phyloP scores from a whole-genome alignment of 1,140 invertebrate species.

The Dendroctonus ponderosae region DNA sequence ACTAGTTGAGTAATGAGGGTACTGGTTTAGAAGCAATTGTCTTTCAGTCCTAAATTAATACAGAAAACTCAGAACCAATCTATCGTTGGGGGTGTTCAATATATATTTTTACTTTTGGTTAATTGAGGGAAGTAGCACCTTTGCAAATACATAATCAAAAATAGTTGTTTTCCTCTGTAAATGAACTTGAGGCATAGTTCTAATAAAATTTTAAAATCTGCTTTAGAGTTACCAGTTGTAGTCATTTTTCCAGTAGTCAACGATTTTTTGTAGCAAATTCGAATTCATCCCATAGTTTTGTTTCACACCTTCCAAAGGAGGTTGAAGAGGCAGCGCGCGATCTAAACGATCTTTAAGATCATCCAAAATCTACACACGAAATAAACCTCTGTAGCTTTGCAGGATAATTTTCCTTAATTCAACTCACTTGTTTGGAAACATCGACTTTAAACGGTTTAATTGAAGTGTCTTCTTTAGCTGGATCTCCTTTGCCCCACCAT shows the following conservation, averaged over 20 bases:
- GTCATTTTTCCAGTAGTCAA: conserved; percentile 75
- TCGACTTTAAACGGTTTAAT: conserved; percentile 56
- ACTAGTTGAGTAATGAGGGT: conserved; percentile 67
- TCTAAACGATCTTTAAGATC: conserved; percentile 63
- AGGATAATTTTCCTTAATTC: too few species aligned
- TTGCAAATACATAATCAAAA: too few species aligned
- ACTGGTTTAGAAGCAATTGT: conserved; percentile 66
- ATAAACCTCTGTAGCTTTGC: too few species aligned
- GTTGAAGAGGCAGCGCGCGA: conserved; percentile 55
- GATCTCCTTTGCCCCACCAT: conserved; percentile 53
- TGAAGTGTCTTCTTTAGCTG: conserved; percentile 46
- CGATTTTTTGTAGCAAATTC: conserved; percentile 62
- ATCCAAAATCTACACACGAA: conserved; percentile 61
- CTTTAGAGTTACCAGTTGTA: conserved; percentile 68
- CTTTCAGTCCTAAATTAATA: conserved; percentile 59
- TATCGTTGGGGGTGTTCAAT: too few species aligned
- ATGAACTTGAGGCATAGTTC: too few species aligned
- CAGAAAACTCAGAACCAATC: too few species aligned
- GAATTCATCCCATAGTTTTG: conserved; percentile 80
- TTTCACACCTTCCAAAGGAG: conserved; percentile 62
- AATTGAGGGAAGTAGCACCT: too few species aligned
- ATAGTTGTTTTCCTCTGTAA: too few species aligned
- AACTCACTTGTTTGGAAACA: conserved; percentile 47
- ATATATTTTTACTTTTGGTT: too few species aligned
- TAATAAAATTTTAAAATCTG: too few species aligned